phyloP scores from a whole-genome alignment of 2,888 invertebrate genomes.

The Oxytorus armatus region DNA sequence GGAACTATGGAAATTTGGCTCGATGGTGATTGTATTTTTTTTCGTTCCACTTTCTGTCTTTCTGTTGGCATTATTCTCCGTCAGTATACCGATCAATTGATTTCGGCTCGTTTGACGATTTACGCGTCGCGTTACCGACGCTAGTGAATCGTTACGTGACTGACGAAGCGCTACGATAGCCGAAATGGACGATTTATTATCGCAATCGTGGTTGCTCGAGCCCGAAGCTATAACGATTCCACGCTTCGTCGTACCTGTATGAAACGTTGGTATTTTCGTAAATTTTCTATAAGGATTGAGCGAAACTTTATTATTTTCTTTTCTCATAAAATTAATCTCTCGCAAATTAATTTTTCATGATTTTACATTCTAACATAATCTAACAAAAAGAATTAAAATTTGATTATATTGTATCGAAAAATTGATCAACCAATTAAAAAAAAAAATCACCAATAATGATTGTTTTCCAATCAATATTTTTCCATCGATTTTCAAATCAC shows the following conservation, averaged over 20 bases:
- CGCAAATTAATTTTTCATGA: not conserved
- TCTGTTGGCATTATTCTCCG: constrained; percentile 70
- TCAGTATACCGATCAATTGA: constrained; percentile 75
- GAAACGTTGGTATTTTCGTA: not conserved
- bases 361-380: too few relatives aligned
- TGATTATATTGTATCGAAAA: too few relatives aligned
- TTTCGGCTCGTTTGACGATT: constrained; percentile 61
- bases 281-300: not conserved
- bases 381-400: too few relatives aligned
- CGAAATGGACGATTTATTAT: constrained; percentile 56
- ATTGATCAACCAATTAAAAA: too few relatives aligned
- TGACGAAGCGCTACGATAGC: constrained; percentile 60
- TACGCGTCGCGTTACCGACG: constrained; percentile 20
- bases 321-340: too few relatives aligned
- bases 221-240: constrained; percentile 51
- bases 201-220: constrained; percentile 10
- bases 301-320: not conserved
- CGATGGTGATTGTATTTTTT: constrained; percentile 72
- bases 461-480: too few relatives aligned
- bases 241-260: constrained; percentile 44
- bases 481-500: constrained; percentile 1
- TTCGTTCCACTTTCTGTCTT: constrained; percentile 42
- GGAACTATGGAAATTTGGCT: constrained; percentile 68
- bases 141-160: constrained; percentile 36
- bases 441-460: too few relatives aligned